phyloP scores from a whole-genome alignment of 2,888 invertebrate species.

The Steinernema carpocapsae region DNA sequence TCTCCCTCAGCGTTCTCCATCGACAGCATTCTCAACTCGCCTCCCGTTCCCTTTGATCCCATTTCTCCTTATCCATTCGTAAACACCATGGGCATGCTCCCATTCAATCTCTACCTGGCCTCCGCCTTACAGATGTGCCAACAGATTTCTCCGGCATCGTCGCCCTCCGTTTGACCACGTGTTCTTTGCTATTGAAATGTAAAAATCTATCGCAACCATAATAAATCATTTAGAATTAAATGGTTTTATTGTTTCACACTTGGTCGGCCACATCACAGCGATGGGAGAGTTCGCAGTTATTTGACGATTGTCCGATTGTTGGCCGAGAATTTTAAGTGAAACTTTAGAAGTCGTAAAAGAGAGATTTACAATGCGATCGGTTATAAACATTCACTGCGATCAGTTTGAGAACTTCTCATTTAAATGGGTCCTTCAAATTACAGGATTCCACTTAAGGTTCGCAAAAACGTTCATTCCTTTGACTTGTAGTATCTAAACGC shows the following conservation, averaged over 20 bases:
- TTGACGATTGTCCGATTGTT: not conserved
- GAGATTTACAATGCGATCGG: not conserved
- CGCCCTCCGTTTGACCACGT: not conserved
- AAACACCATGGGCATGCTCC: not conserved
- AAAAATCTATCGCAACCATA: slow-evolving; percentile 12
- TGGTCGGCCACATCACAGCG: slow-evolving; percentile 19
- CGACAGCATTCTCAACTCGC: slow-evolving; percentile 25
- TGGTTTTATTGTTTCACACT: not conserved
- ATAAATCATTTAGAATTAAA: slow-evolving; percentile 7
- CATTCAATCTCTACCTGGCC: slow-evolving; percentile 22
- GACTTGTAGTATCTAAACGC: no score
- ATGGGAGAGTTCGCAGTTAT: slow-evolving; percentile 31
- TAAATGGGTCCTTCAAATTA: no score
- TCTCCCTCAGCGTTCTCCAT: not conserved
- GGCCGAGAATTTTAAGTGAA: not conserved
- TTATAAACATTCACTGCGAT: not conserved
- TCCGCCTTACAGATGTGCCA: not conserved
- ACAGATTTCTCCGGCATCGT: slow-evolving; percentile 1
- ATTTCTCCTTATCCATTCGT: not conserved
- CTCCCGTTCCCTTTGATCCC: not conserved
- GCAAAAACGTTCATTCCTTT: no score
- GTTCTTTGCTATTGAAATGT: not conserved
- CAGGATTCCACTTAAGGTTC: no score
- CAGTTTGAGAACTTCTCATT: no score
- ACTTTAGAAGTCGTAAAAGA: not conserved